Evolutionary conservation across 2,888 invertebrate species (phyloP).

Genomic region (Dyspetes luteomarginatus): DNA sequence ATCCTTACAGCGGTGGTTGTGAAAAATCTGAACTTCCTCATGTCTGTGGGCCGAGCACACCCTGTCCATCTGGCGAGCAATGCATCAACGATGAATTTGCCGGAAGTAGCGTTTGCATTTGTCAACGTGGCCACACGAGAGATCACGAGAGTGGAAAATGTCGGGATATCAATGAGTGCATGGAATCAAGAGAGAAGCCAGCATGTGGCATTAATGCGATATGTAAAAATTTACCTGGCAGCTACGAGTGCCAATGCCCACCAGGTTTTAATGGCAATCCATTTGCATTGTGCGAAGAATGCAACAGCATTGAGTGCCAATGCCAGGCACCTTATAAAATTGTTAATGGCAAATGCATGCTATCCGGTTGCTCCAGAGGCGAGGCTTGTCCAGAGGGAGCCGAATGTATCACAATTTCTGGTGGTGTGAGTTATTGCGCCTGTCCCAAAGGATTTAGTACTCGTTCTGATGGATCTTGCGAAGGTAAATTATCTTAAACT

Average conservation of each 20-base stretch:
- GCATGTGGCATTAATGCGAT: conserved; percentile 95
- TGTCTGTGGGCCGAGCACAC: conserved; percentile 89
- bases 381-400: conserved; percentile 94
- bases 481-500: conserved; percentile 80
- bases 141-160: conserved; percentile 90
- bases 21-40: conserved; percentile 87
- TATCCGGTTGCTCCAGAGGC: conserved; percentile 92
- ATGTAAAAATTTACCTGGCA: conserved; percentile 96
- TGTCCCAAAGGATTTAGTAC: conserved; percentile 94
- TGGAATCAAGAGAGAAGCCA: conserved; percentile 89
- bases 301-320: conserved; percentile 92
- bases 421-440: conserved; percentile 96
- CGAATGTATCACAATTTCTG: conserved; percentile 95
- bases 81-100: conserved; percentile 91
- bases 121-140: conserved; percentile 93
- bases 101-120: conserved; percentile 93
- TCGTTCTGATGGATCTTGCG: conserved; percentile 91
- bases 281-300: conserved; percentile 93
- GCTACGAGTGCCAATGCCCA: conserved; percentile 96
- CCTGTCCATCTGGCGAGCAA: conserved; percentile 93
- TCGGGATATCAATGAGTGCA: conserved; percentile 94
- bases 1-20: conserved; percentile 92
- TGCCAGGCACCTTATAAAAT: conserved; percentile 95
- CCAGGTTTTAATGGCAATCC: conserved; percentile 95
- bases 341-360: conserved; percentile 92